phyloP scores from a whole-genome alignment of 2,797 vertebrate species.

The Leucoraja ocellata region DNA sequence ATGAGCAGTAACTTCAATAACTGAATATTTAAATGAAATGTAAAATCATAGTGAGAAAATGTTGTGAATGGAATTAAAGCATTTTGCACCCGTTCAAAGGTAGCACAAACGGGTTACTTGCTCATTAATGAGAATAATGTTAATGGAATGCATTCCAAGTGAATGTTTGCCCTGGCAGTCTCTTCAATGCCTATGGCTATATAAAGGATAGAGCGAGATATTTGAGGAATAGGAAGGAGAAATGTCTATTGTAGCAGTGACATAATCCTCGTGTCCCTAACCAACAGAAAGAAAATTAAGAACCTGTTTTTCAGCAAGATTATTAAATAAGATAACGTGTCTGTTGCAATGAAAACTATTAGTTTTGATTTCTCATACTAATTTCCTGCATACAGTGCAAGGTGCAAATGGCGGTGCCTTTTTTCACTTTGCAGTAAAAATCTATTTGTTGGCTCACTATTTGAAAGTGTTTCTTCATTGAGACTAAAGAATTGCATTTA shows the following conservation, averaged over 20 bases:
- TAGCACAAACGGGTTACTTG: background rate
- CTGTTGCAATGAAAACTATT: background rate
- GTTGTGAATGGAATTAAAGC: background rate
- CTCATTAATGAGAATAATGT: background rate
- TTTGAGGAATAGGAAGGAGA: background rate
- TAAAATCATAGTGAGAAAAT: background rate
- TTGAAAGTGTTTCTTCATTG: background rate
- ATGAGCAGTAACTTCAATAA: background rate
- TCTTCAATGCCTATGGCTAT: background rate
- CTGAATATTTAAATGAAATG: background rate
- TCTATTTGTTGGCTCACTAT: background rate
- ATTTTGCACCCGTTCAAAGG: background rate
- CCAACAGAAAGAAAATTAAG: background rate
- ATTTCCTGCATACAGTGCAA: background rate
- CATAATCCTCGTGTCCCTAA: background rate
- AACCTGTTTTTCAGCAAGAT: background rate
- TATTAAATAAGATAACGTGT: no score
- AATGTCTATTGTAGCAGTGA: background rate
- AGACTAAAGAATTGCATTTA: background rate
- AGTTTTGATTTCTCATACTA: background rate
- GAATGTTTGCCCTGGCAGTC: constrained; percentile 16
- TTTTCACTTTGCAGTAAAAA: background rate
- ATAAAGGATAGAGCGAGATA: background rate
- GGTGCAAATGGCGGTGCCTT: background rate
- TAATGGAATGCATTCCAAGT: background rate